Percentiles rank a stretch among this genome's conserved stretches.
Evolutionary conservation across 1,140 invertebrate species (phyloP).

Genomic region (Diorhabda sublineata): DNA sequence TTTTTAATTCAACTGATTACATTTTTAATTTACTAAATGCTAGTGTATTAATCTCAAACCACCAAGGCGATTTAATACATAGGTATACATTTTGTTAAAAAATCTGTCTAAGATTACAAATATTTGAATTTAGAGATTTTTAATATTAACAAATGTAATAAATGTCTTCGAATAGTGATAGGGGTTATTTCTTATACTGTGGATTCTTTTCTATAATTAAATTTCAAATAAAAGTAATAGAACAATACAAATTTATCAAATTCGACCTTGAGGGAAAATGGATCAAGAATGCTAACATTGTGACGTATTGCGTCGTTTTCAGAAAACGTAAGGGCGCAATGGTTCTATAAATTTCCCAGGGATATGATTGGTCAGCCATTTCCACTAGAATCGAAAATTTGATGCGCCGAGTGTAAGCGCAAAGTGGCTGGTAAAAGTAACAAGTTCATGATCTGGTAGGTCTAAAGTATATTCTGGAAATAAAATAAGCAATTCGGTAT

Average conservation of each 20-base stretch:
- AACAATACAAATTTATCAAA: background rate
- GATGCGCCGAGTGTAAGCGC: slow-evolving; percentile 10
- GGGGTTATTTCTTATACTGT: too few species aligned
- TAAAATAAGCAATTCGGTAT: slow-evolving; percentile 5
- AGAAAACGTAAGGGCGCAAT: background rate
- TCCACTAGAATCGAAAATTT: slow-evolving; percentile 9
- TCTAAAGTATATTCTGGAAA: background rate
- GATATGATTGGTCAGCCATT: background rate
- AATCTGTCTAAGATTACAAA: too few species aligned
- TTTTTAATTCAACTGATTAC: too few species aligned
- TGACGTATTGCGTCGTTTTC: background rate
- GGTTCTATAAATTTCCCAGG: background rate
- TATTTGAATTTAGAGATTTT: too few species aligned
- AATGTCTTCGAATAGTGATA: too few species aligned
- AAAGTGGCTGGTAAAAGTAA: slow-evolving; percentile 5
- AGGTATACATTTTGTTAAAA: too few species aligned
- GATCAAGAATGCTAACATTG: background rate
- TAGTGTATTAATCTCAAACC: too few species aligned
- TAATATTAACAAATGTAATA: too few species aligned
- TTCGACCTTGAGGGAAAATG: background rate
- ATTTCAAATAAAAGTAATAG: background rate
- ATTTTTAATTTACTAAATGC: too few species aligned
- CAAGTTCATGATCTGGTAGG: slow-evolving; percentile 4
- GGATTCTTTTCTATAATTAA: background rate
- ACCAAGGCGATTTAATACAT: too few species aligned